A percentile compares a stretch with the other conserved stretches of the same genome.
Conservation (phyloP, 2,888 invertebrate genomes). For the Lysandra coridon region DNA sequence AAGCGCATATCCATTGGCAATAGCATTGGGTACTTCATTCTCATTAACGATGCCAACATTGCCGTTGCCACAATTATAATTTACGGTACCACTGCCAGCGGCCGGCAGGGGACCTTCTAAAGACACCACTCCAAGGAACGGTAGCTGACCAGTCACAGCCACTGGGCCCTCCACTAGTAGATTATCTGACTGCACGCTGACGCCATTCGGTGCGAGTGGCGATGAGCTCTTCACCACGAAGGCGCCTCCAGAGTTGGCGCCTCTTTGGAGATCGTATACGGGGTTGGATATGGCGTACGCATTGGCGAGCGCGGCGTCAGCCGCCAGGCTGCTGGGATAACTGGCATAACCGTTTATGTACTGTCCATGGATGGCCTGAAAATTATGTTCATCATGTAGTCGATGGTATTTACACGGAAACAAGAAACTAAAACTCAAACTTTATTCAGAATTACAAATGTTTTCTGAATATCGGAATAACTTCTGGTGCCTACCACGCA, state of each 20-base stretch:
- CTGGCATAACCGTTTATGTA: constrained; percentile 18
- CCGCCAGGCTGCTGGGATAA: background rate
- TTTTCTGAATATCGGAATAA: too few species aligned
- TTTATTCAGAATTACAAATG: too few species aligned
- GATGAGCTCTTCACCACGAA: constrained; percentile 45
- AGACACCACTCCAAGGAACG: constrained; percentile 47
- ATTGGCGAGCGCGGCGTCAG: constrained; percentile 17
- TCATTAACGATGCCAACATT: constrained; percentile 30
- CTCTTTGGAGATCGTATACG: background rate
- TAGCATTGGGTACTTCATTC: background rate
- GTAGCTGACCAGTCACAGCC: constrained; percentile 47
- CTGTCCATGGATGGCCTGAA: constrained; percentile 11
- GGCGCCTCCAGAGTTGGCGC: constrained; percentile 25
- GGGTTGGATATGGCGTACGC: constrained; percentile 18
- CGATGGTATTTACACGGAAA: background rate
- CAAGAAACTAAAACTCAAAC: too few species aligned
- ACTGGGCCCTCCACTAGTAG: constrained; percentile 48
- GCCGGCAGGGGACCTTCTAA: constrained; percentile 48
- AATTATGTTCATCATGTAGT: background rate
- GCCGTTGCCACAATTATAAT: constrained; percentile 41
- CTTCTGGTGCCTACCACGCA: too few species aligned
- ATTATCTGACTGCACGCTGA: constrained; percentile 50
- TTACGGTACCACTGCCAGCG: constrained; percentile 48
- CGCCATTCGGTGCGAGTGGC: constrained; percentile 49
- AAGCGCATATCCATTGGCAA: constrained; percentile 13